Evolutionary conservation across 2,113 vertebrate genomes (phyloP).

Genomic region (Ivindomyrus marchei): DNA sequence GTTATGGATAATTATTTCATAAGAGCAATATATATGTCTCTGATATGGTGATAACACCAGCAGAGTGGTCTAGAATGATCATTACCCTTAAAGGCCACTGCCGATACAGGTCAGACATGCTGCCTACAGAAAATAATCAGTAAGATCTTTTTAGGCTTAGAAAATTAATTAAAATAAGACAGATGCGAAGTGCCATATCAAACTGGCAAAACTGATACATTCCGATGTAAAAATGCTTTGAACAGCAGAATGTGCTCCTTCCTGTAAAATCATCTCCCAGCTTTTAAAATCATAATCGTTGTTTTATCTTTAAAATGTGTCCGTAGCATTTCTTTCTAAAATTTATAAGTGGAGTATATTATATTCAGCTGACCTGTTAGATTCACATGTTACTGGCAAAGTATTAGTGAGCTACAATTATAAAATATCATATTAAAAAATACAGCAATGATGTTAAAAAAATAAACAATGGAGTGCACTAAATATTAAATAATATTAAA

Average conservation of each 20-base stretch:
- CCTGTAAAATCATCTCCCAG: not conserved
- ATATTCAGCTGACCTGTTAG: not conserved
- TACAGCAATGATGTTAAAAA: not conserved
- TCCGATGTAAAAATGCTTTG: not conserved
- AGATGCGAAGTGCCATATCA: not conserved
- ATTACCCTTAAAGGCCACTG: not conserved
- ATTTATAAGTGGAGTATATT: not conserved
- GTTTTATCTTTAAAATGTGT: not conserved
- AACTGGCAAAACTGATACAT: not conserved
- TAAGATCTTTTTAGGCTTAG: not conserved
- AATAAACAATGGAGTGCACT: not conserved
- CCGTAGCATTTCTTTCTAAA: not conserved
- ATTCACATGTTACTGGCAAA: not conserved
- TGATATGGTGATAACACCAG: not conserved
- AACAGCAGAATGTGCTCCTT: not conserved
- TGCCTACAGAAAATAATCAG: not conserved
- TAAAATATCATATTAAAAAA: not conserved
- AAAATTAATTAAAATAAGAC: not conserved
- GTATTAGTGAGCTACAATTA: not conserved
- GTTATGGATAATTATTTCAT: not conserved
- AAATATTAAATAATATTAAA: not conserved
- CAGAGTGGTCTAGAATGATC: not conserved
- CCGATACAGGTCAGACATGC: not conserved
- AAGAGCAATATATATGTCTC: not conserved
- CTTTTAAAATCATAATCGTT: not conserved